Conservation (phyloP, 2,113 vertebrate genomes). For the Pachypanchax playfairii region DNA sequence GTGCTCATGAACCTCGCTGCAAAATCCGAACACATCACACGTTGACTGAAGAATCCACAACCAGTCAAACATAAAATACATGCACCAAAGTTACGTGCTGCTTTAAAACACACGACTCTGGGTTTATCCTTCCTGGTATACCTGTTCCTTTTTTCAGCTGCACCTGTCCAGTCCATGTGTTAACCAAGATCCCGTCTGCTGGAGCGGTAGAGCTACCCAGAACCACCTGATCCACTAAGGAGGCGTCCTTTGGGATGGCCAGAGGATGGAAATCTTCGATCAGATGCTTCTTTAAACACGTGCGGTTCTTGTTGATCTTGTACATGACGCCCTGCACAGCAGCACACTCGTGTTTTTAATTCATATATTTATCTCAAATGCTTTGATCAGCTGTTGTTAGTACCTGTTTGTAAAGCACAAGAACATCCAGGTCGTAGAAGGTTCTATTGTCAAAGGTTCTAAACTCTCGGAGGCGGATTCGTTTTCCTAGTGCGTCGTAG, state of each 20-base stretch:
- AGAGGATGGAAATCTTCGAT: conserved; percentile 59
- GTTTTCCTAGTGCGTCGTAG: conserved; percentile 65
- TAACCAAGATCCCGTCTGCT: conserved; percentile 72
- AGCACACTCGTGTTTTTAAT: not conserved
- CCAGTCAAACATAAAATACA: conserved; percentile 1
- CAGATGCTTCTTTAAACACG: conserved; percentile 62
- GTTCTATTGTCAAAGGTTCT: conserved; percentile 37
- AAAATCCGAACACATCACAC: conserved; percentile 14
- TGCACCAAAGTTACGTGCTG: conserved; percentile 10
- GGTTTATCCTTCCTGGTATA: conserved; percentile 1
- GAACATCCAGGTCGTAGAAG: conserved; percentile 41
- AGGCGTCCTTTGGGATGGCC: conserved; percentile 52
- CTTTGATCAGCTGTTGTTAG: not conserved
- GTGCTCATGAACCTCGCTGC: conserved; percentile 66
- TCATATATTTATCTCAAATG: too few species aligned
- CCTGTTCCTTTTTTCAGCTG: conserved; percentile 9
- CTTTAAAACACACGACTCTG: not conserved
- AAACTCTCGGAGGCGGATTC: conserved; percentile 59
- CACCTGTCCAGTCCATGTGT: conserved; percentile 66
- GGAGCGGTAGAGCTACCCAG: conserved; percentile 66
- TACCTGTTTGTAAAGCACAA: conserved; percentile 74
- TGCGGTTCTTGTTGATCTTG: conserved; percentile 45
- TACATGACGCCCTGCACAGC: conserved; percentile 63
- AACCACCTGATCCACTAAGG: conserved; percentile 55
- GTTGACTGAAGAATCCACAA: not conserved